phyloP scores from a whole-genome alignment of 2,113 vertebrate genomes.

The Alosa alosa region DNA sequence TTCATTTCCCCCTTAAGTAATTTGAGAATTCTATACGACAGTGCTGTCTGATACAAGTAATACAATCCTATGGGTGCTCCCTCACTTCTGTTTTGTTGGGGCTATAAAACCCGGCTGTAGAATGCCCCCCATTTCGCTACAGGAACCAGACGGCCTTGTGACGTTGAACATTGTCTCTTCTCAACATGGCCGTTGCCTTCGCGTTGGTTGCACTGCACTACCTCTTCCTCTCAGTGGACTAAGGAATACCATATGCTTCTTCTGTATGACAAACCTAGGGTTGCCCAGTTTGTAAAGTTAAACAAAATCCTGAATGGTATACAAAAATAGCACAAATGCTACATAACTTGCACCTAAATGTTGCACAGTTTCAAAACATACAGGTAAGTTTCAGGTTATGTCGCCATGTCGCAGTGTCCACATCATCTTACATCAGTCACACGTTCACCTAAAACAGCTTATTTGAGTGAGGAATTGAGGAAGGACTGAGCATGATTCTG shows the following conservation, averaged over 20 bases:
- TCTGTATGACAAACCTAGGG: neutral
- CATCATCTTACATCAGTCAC: neutral
- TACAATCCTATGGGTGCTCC: slow-evolving; percentile 47
- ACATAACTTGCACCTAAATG: neutral
- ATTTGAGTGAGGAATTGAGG: neutral
- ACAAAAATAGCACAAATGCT: neutral
- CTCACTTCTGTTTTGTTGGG: slow-evolving; percentile 35
- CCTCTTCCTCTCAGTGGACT: neutral
- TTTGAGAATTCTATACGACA: neutral
- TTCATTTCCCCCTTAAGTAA: neutral
- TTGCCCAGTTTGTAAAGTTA: neutral
- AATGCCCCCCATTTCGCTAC: slow-evolving; percentile 39
- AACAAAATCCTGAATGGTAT: neutral
- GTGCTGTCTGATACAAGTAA: slow-evolving; percentile 37
- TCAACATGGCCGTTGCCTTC: slow-evolving; percentile 46
- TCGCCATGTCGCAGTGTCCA: neutral
- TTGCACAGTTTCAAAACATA: neutral
- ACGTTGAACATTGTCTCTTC: slow-evolving; percentile 32
- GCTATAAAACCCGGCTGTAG: slow-evolving; percentile 40
- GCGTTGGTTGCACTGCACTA: neutral
- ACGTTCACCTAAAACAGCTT: neutral
- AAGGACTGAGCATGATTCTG: neutral
- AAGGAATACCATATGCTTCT: neutral
- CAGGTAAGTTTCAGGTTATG: neutral
- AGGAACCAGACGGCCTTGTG: slow-evolving; percentile 27